phyloP scores from a whole-genome alignment of 2,797 vertebrate species.

The Eurystomus glaucurus region DNA sequence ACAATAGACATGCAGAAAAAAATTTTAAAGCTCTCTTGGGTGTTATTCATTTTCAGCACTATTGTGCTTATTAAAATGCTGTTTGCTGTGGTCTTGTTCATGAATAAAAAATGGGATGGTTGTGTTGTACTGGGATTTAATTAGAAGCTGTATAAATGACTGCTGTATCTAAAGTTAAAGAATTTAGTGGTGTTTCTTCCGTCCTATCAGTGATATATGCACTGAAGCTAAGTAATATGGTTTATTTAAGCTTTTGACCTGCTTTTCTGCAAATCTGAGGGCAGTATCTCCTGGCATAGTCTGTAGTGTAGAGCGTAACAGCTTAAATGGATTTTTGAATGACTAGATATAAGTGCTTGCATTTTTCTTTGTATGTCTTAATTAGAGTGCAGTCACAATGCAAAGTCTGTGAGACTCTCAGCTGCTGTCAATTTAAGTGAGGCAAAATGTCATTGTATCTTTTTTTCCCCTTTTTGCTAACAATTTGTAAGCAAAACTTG shows the following conservation, averaged over 20 bases:
- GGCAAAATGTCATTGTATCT: background rate
- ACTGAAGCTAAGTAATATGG: slow-evolving; percentile 8
- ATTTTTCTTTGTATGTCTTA: slow-evolving; percentile 34
- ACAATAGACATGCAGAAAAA: background rate
- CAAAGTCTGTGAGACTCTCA: background rate
- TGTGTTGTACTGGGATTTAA: slow-evolving; percentile 44
- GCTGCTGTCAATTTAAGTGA: background rate
- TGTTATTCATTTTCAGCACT: slow-evolving; percentile 51
- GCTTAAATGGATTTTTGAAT: slow-evolving; percentile 56
- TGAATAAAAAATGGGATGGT: slow-evolving; percentile 61
- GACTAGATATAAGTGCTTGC: slow-evolving; percentile 10
- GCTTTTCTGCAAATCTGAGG: slow-evolving; percentile 47
- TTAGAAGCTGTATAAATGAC: slow-evolving; percentile 56
- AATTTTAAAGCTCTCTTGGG: background rate
- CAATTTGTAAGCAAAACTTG: background rate
- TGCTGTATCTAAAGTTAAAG: background rate
- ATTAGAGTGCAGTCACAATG: slow-evolving; percentile 25
- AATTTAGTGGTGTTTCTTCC: slow-evolving; percentile 47
- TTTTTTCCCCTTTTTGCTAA: background rate
- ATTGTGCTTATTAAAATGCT: slow-evolving; percentile 61
- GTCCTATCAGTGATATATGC: background rate
- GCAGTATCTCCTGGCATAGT: slow-evolving; percentile 25
- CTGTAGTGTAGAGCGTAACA: background rate
- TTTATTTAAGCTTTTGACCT: slow-evolving; percentile 58
- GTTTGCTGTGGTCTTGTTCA: slow-evolving; percentile 57